phyloP scores from a whole-genome alignment of 2,113 vertebrate genomes.

The Potamarius usumacintae region DNA sequence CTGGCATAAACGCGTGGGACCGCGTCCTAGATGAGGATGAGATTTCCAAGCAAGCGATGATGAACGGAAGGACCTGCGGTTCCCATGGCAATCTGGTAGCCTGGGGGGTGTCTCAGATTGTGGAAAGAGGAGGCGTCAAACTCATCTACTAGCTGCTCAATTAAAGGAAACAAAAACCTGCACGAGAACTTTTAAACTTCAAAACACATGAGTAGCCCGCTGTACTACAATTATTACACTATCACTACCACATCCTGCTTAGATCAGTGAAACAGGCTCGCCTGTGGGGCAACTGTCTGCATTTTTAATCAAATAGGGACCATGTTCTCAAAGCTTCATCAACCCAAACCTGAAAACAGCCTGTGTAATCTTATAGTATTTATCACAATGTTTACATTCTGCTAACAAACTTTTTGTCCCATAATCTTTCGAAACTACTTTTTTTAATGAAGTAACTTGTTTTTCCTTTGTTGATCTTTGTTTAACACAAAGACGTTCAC shows the following conservation, averaged over 20 bases:
- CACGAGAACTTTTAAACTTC: not conserved
- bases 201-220: not conserved
- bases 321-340: not conserved
- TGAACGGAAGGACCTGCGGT: constrained; percentile 69
- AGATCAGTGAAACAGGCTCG: not conserved
- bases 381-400: constrained; percentile 66
- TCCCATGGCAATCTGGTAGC: constrained; percentile 83
- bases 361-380: constrained; percentile 47
- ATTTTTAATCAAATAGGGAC: constrained; percentile 46
- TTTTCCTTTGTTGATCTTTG: constrained; percentile 36
- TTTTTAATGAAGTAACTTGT: constrained; percentile 39
- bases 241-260: not conserved
- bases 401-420: constrained; percentile 49
- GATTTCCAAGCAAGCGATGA: constrained; percentile 68
- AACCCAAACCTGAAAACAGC: constrained; percentile 19
- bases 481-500: constrained; percentile 43
- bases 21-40: constrained; percentile 75
- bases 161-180: not conserved
- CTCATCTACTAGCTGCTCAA: constrained; percentile 73
- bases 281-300: constrained; percentile 11
- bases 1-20: constrained; percentile 93
- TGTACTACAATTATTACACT: constrained; percentile 6
- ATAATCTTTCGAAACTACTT: constrained; percentile 40
- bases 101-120: constrained; percentile 90
- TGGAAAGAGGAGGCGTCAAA: constrained; percentile 85